Evolutionary conservation across 2,888 invertebrate genomes (phyloP), one percentile per base, ranked within the genome.

Genomic region (Drosophila nr. perissopoda): DNA sequence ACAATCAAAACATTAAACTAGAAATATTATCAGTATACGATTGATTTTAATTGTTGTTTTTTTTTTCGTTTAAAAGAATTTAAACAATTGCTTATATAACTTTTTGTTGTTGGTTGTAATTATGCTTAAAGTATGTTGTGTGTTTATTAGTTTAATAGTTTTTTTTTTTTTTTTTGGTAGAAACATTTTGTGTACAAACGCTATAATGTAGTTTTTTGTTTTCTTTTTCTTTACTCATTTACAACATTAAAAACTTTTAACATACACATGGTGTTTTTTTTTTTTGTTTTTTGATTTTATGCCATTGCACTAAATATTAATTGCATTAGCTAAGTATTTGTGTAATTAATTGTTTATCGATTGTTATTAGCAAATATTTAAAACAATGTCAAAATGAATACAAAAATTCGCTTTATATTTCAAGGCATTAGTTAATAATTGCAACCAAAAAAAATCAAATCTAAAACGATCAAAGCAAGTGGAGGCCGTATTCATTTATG

Each of bases 1-100:
- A 85, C 85, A 85, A 87, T 86, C 57, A 80, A 86, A 89, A 89
- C 82, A 85, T 86, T 86, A 86, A 89, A 85, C 90, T 86, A 89
- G 82, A 82, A 77, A 76, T 86, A 80, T 87, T 76, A 70, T 75
- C 67, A 68, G 64, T 82, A 89, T 72, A 76, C 70, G 73, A 61
- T 76, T 69, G 45, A 27, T 73, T 77, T 69, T 58, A 4, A 4
- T 27, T 45, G 45, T 45, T 45, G 16, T 10, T 69, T 48, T 69
- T 49, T 78, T 80, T 73, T 80, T 68, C 68, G 73, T 89, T 84
- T 78, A 87, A 87, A 82, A 69, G 56, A 71, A 71, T 83, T 88
- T 78, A 88, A 85, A 87, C 86, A 90, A 90, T 90, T 88, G 88
- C 87, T 87, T 81, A 76, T 73, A 71, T 74, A 82, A 73, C 56